These are phyloP conservation scores for Drosophila crucigera DNA, from an alignment of 2,888 invertebrate genomes.

Conservation along the genomic window DNA sequence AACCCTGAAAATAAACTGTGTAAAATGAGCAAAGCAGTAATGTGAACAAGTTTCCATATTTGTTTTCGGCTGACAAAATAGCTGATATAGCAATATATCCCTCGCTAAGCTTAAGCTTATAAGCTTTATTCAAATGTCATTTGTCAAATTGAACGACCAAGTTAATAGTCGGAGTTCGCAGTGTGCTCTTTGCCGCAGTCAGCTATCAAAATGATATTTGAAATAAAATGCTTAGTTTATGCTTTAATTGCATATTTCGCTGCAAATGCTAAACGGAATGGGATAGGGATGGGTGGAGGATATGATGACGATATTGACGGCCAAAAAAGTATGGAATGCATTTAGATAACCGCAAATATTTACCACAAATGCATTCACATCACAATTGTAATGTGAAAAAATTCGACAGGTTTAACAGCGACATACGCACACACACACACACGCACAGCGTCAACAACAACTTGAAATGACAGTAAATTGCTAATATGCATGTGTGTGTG, in stretches of 20 bases:
- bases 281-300: constrained; percentile 3
- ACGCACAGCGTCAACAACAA: background rate
- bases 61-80: background rate
- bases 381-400: constrained; percentile 61
- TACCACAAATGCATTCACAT: constrained; percentile 70
- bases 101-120: background rate
- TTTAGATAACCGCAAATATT: constrained; percentile 80
- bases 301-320: constrained; percentile 12
- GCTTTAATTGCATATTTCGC: constrained; percentile 76
- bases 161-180: background rate
- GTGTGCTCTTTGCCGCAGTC: constrained; percentile 21
- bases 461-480: constrained; percentile 35
- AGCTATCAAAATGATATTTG: constrained; percentile 39
- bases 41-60: background rate
- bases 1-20: too few relatives aligned
- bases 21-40: too few relatives aligned
- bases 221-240: constrained; percentile 68
- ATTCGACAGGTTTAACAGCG: constrained; percentile 25
- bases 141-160: background rate
- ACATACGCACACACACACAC: background rate
- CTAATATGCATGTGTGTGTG: constrained; percentile 9
- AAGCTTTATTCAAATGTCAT: background rate
- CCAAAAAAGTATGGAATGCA: constrained; percentile 62
- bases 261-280: constrained; percentile 46
- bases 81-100: background rate